Conservation (phyloP, 2,797 vertebrate species). For the Diplodus puntazzo region DNA sequence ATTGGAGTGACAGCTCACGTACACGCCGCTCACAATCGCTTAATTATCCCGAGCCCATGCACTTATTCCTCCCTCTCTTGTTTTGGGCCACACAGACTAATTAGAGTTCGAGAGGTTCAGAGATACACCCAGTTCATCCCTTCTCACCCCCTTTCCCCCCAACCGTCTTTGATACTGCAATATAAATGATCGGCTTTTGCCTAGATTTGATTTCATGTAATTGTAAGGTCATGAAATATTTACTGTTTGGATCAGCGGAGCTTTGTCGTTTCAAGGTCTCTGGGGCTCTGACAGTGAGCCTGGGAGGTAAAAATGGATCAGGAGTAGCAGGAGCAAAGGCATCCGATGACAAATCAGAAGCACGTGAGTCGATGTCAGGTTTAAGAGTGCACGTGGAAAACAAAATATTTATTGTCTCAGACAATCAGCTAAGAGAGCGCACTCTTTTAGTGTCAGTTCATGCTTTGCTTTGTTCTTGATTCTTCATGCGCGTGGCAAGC, state of each 20-base stretch:
- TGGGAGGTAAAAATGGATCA: constrained; percentile 72
- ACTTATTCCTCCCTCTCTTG: constrained; percentile 88
- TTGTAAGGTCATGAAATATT: constrained; percentile 83
- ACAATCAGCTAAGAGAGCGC: constrained; percentile 71
- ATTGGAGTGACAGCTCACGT: constrained; percentile 89
- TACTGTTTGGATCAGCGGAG: constrained; percentile 67
- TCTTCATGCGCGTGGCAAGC: constrained; percentile 75
- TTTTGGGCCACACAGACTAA: constrained; percentile 79
- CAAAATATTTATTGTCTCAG: constrained; percentile 75
- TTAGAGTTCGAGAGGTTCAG: constrained; percentile 64
- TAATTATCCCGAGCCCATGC: constrained; percentile 88
- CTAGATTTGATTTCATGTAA: constrained; percentile 81
- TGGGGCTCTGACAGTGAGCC: constrained; percentile 64
- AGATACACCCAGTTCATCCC: constrained; percentile 43
- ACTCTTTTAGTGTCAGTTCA: constrained; percentile 74
- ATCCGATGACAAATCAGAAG: constrained; percentile 74
- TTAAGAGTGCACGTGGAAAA: constrained; percentile 70
- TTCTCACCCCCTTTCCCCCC: constrained; percentile 11
- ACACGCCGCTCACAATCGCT: constrained; percentile 88
- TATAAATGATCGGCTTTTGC: constrained; percentile 73
- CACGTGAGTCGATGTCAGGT: constrained; percentile 69
- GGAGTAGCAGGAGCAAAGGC: constrained; percentile 67
- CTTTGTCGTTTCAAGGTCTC: constrained; percentile 72
- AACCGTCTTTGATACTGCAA: constrained; percentile 48
- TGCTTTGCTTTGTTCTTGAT: constrained; percentile 77